Base-by-base conservation (phyloP, 2,888 invertebrate species). In the Epistrophe eligans region DNA sequence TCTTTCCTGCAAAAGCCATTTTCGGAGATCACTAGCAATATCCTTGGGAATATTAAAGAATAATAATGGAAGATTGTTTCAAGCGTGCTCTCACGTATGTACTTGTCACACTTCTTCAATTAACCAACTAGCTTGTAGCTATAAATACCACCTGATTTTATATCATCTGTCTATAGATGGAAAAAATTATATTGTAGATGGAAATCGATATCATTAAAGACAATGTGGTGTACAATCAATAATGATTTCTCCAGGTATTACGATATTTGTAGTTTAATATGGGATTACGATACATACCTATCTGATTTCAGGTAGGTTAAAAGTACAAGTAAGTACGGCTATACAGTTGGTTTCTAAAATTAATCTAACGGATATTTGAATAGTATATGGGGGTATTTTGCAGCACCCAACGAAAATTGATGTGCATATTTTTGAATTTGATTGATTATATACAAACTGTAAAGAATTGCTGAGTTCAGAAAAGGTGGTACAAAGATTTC, bases 1-100 rank as follows among this genome's bases (percentile, higher is more conserved):
- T 91, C 88, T 93, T 93, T 73, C 92, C 92, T 19, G 90, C 90
- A 79, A 92, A 91, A 32, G 91, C 88, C 92, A 92, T 92, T 15
- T 32, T 87, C 4, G 55, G 58, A 11, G 17, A 67, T 15, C 13
- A 58, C 57, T 6, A 15, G 5, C 17, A 28, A 15, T 15, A 67
- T 57, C 11, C 55, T 64, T 66, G 6, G 24, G 48, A 17, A 19
- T 57, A 57, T 67, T 19, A 15, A 40, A 40, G 4, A 9, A 43
- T 24, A 43, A 8, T 19, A 52, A 50, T 52, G 11, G 8, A 35
- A 19, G 13, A 7, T 17, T 60, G 7, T 52, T 45, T 45, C 1
- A 17, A 24, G 17, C 5, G 8, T 7, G 24, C 35, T 2, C 28
- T 3, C 55, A 19, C 8, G 8, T 9, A 35, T 1, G 11, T 35